Evolutionary conservation across 2,797 vertebrate genomes (phyloP), one percentile per base, ranked within the genome.

Genomic region (Lepidocolaptes lacrymiger): DNA sequence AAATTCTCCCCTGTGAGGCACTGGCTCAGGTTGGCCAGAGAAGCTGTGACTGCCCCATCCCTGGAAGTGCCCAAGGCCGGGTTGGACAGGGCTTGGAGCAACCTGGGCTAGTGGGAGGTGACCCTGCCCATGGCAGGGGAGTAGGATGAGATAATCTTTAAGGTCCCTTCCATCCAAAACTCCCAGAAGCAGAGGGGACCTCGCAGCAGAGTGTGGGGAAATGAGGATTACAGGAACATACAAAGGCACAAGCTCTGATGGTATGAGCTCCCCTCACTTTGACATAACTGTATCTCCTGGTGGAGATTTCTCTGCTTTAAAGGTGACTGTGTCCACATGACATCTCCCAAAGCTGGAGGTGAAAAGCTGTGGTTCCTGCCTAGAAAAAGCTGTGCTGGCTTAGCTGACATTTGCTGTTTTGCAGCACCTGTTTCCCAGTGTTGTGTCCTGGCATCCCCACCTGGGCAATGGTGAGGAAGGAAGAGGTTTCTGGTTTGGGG

Each of bases 211-310:
- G 12, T 12, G 39, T 24, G 39, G 69, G 48, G 21, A 61, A 36
- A n/a, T 66, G 24, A n/a, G 4, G 34, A 30, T 11, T 58, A 69
- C 23, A 72, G 32, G 24, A 80, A 7, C 32, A 17, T 0, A 1
- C 26, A 43, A 34, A 76, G 46, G 39, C 72, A 26, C 19, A 73
- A 23, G 23, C 9, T 77, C 24, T 26, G 44, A 23, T 34, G 36
- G 30, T 8, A 26, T 14, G 6, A 82, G 3, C 49, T 46, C 41
- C 19, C 49, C 71, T 82, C 27, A 27, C 39, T 51, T 58, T 1
- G 1, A 28, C 10, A 6, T 19, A 62, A n/a, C 26, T 44, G 0
- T 15, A 30, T 36, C 23, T 66, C 22, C 37, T 2, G 1, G 14
- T 26, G 43, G 66, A 81, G 26, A 39, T 39, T 56, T 46, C 43